phyloP scores from a whole-genome alignment of 2,797 vertebrate genomes.

The Anniella stebbinsi region DNA sequence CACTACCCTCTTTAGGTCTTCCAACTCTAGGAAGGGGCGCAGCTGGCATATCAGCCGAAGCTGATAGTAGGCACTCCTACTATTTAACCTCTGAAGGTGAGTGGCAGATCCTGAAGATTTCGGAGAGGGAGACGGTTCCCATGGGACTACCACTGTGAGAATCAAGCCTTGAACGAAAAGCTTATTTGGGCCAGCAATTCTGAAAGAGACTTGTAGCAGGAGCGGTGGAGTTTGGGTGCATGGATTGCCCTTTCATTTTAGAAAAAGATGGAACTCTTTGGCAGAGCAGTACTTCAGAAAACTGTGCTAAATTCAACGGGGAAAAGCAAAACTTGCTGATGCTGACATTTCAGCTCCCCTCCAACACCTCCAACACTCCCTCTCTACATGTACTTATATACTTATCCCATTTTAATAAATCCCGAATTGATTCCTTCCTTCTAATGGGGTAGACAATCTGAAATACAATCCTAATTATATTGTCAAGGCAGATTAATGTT shows the following conservation, averaged over 20 bases:
- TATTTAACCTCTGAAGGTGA: no score
- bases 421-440: slow-evolving; percentile 29
- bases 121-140: not conserved
- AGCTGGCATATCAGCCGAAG: no score
- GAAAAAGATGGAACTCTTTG: not conserved
- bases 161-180: not conserved
- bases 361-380: not conserved
- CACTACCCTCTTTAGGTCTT: no score
- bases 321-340: not conserved
- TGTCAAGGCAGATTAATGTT: slow-evolving; percentile 39
- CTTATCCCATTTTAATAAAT: slow-evolving; percentile 37
- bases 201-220: not conserved
- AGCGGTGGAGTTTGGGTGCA: no score
- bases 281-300: not conserved
- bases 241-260: not conserved
- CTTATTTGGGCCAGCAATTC: not conserved
- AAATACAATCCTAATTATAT: slow-evolving; percentile 45
- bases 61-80: no score
- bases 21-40: no score
- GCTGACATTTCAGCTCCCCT: not conserved
- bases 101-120: no score
- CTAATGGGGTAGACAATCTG: slow-evolving; percentile 2
- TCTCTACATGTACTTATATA: not conserved
- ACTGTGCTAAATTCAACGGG: not conserved
- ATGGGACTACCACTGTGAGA: not conserved